phyloP scores from a whole-genome alignment of 2,888 invertebrate genomes.

The Salpingus planirostris region DNA sequence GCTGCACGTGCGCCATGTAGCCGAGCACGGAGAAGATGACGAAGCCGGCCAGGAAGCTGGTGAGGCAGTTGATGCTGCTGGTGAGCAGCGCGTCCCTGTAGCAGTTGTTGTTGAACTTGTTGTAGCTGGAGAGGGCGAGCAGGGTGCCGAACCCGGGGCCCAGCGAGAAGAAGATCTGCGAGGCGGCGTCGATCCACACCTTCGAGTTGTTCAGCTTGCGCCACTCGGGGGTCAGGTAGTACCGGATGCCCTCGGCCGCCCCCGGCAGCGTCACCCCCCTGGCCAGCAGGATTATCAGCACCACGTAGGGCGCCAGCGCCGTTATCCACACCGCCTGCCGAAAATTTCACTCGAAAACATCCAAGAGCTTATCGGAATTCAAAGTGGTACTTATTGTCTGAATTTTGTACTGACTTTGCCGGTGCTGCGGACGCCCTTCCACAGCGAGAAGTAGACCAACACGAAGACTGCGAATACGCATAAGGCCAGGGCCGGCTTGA shows the following conservation, averaged over 20 bases:
- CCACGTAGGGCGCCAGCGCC: constrained; percentile 85
- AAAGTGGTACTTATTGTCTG: too few species aligned
- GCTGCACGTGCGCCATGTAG: constrained; percentile 88
- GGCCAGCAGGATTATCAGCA: constrained; percentile 74
- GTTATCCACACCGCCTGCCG: constrained; percentile 93
- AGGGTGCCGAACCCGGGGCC: constrained; percentile 90
- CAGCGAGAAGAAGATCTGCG: constrained; percentile 88
- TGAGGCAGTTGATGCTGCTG: constrained; percentile 82
- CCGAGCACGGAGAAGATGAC: constrained; percentile 92
- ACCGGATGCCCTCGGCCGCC: constrained; percentile 74
- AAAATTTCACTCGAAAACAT: too few species aligned
- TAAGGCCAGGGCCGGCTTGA: constrained; percentile 80
- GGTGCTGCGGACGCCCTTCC: constrained; percentile 89
- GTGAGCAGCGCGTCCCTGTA: constrained; percentile 84
- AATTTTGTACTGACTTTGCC: constrained; percentile 73
- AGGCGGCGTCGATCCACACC: constrained; percentile 91
- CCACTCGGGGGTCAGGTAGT: constrained; percentile 86
- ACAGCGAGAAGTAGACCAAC: constrained; percentile 89
- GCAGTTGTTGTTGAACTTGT: constrained; percentile 88
- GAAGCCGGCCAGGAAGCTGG: constrained; percentile 88
- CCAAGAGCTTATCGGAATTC: too few species aligned
- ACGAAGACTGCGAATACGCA: constrained; percentile 88
- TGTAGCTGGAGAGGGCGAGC: constrained; percentile 84
- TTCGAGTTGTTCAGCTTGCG: constrained; percentile 68
- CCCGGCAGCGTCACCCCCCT: constrained; percentile 82